Evolutionary conservation across 1,140 invertebrate species (phyloP), one percentile per base, ranked within the genome.

Genomic region (Microplitis mediator): DNA sequence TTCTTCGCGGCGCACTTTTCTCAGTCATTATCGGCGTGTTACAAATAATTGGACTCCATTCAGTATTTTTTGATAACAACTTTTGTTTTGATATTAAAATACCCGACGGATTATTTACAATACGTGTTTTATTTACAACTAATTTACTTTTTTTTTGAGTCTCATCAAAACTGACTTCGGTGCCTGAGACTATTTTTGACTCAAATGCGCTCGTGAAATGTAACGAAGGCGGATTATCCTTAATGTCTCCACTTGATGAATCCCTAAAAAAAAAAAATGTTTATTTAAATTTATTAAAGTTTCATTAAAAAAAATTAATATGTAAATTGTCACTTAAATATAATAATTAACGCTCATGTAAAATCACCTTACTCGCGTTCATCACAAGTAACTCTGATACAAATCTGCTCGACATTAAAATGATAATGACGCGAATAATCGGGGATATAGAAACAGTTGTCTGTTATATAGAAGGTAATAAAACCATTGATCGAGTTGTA

Each of bases 401-500:
- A 16, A n/a, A 54, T 14, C n/a, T 54, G 56, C 31, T 62, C 3
- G 32, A 62, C 32, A 36, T 36, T 62, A 62, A 13, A 61, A 62
- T 62, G 32, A 62, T 62, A 62, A 62, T 39, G 35, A 35, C 60
- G 62, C 45, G 14, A 50, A 64, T 64, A n/a, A 50, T 64, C 36
- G 16, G 62, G 14, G 6, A 64, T 16, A 35, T n/a, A 64, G 39
- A 64, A 9, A 45, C 13, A 45, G 9, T 35, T 35, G 14, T 64
- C 3, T 23, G 35, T 4, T 50, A 45, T 35, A 11, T 50, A 50
- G 45, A 50, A 50, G 36, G 34, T 50, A 64, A 64, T 64, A 64
- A 64, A 64, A 64, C 34, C 39, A 64, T 64, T 64, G 62, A 64
- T 64, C 35, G 35, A 50, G 62, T 64, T 64, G 62, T 64, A 5